phyloP scores from a whole-genome alignment of 1,140 invertebrate genomes.

The Medauroidea extradentata region DNA sequence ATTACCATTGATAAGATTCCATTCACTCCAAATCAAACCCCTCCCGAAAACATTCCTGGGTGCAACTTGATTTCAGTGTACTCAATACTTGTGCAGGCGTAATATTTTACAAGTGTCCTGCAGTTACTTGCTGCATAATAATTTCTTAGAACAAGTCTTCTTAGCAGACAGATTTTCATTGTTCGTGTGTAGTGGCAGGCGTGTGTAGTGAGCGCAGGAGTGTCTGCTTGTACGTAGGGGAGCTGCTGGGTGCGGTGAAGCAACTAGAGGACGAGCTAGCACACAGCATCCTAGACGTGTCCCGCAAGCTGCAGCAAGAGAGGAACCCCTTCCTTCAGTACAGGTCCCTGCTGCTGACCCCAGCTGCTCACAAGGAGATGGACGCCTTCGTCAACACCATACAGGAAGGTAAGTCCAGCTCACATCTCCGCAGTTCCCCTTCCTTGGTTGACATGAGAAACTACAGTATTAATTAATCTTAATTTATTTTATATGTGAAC shows the following conservation, averaged over 20 bases:
- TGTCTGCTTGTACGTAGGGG: conserved; percentile 39
- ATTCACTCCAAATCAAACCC: no score
- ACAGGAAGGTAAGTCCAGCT: conserved; percentile 42
- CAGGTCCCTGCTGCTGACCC: conserved; percentile 45
- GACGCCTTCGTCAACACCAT: conserved; percentile 49
- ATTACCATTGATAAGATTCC: no score
- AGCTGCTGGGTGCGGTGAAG: conserved; percentile 55
- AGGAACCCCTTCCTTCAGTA: conserved; percentile 38
- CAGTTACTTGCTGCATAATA: background rate
- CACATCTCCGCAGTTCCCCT: no score
- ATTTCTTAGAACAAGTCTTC: background rate
- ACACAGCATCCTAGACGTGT: conserved; percentile 41
- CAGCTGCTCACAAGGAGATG: conserved; percentile 43
- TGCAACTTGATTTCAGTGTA: no score
- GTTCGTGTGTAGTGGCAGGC: no score
- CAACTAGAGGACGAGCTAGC: conserved; percentile 55
- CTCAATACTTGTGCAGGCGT: no score
- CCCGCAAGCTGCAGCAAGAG: conserved; percentile 12
- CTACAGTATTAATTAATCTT: no score
- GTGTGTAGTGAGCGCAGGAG: no score
- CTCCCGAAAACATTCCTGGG: no score
- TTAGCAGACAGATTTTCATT: background rate
- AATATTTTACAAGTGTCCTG: background rate
- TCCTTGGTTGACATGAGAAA: no score
- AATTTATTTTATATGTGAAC: no score